phyloP scores from a whole-genome alignment of 2,888 invertebrate genomes.

The Aphodius granarius region DNA sequence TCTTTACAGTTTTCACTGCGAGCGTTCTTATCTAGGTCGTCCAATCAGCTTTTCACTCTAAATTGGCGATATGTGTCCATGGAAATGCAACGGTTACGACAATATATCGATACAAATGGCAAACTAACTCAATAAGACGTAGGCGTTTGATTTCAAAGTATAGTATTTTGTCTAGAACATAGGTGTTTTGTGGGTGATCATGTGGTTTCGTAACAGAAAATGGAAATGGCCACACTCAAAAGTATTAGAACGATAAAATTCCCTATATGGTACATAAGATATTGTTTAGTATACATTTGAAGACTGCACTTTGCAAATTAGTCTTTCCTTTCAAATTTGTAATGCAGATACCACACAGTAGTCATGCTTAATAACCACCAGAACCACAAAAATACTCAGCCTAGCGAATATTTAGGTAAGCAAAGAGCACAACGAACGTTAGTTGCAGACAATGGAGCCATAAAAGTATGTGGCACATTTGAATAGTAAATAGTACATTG shows the following conservation, averaged over 20 bases:
- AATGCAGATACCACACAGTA: neutral
- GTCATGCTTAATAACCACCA: neutral
- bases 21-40: neutral
- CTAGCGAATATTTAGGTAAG: neutral
- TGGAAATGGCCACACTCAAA: no score
- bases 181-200: no score
- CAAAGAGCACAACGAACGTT: neutral
- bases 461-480: neutral
- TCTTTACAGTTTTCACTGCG: neutral
- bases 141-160: no score
- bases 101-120: neutral
- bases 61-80: neutral
- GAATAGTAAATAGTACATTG: neutral
- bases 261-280: no score
- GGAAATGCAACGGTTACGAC: neutral
- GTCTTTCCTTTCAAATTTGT: neutral
- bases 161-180: no score
- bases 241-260: no score
- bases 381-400: neutral
- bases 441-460: neutral
- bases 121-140: neutral
- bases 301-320: neutral
- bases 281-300: no score
- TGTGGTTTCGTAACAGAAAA: no score
- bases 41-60: neutral